phyloP scores from a whole-genome alignment of 2,888 invertebrate genomes.

The Lasioglossum figueresi region DNA sequence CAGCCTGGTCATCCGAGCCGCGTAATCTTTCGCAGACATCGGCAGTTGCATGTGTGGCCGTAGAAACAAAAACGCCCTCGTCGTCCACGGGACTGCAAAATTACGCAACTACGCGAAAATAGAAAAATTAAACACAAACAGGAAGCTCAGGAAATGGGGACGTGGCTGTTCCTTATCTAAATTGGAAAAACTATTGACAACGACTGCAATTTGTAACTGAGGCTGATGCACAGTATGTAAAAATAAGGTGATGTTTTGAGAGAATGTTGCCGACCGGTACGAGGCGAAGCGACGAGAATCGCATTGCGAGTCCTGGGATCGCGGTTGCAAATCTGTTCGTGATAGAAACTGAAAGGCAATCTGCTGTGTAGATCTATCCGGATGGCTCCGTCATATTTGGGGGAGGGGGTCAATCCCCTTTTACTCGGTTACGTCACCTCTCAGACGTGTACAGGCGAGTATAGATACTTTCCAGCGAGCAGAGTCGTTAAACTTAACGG shows the following conservation, averaged over 20 bases:
- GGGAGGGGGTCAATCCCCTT: constrained; percentile 63
- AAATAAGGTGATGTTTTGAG: neutral
- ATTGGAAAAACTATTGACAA: neutral
- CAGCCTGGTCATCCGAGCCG: neutral
- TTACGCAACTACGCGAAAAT: neutral
- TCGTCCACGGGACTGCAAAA: neutral
- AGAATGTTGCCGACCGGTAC: neutral
- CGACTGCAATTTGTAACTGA: neutral
- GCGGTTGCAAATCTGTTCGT: constrained; percentile 17
- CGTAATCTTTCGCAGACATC: constrained; percentile 11
- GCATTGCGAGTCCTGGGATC: neutral
- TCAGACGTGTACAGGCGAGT: constrained; percentile 40
- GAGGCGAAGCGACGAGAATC: neutral
- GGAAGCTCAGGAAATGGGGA: neutral
- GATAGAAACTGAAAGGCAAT: constrained; percentile 60
- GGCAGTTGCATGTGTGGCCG: neutral
- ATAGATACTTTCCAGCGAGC: constrained; percentile 47
- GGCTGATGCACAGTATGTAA: neutral
- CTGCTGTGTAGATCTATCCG: constrained; percentile 34
- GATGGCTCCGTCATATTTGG: constrained; percentile 65
- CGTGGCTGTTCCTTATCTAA: neutral
- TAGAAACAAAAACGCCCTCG: neutral
- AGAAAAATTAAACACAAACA: neutral
- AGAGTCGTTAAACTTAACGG: constrained; percentile 56
- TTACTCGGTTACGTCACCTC: constrained; percentile 64